These are phyloP conservation scores for Ceramica pisi DNA, from an alignment of 2,888 invertebrate species.

Conservation along the genomic window DNA sequence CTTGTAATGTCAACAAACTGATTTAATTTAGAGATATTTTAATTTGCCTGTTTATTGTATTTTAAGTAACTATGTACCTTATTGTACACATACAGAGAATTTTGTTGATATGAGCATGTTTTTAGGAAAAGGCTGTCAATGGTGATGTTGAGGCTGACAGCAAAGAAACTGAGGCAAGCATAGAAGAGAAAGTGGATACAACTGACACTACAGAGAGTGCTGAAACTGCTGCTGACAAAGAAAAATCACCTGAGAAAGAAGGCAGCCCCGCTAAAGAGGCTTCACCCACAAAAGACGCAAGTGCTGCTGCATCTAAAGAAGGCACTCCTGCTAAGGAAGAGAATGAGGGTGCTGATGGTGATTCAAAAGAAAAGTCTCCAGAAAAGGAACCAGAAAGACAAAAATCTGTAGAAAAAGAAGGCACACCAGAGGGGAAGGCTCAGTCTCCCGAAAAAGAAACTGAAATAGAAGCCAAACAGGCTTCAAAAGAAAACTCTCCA, in stretches of 20 bases:
- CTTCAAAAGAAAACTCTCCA: constrained; percentile 80
- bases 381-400: constrained; percentile 76
- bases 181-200: constrained; percentile 76
- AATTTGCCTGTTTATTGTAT: constrained; percentile 9
- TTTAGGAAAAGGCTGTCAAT: constrained; percentile 79
- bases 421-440: constrained; percentile 62
- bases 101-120: not conserved
- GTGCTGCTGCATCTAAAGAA: constrained; percentile 68
- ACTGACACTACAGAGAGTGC: constrained; percentile 50
- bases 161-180: constrained; percentile 70
- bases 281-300: constrained; percentile 68
- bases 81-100: not conserved
- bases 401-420: constrained; percentile 77
- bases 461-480: constrained; percentile 71
- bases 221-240: constrained; percentile 67
- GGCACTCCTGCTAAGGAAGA: constrained; percentile 72
- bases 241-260: constrained; percentile 69
- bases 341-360: constrained; percentile 64
- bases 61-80: constrained; percentile 1
- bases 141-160: constrained; percentile 80
- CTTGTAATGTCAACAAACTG: constrained; percentile 14
- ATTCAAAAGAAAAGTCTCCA: constrained; percentile 65
- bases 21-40: not conserved
- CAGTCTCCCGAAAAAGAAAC: constrained; percentile 74
- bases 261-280: constrained; percentile 70